Evolutionary conservation across 2,797 vertebrate species (phyloP), one percentile per base, ranked within the genome.

Genomic region (Gymnoscopelus braueri): DNA sequence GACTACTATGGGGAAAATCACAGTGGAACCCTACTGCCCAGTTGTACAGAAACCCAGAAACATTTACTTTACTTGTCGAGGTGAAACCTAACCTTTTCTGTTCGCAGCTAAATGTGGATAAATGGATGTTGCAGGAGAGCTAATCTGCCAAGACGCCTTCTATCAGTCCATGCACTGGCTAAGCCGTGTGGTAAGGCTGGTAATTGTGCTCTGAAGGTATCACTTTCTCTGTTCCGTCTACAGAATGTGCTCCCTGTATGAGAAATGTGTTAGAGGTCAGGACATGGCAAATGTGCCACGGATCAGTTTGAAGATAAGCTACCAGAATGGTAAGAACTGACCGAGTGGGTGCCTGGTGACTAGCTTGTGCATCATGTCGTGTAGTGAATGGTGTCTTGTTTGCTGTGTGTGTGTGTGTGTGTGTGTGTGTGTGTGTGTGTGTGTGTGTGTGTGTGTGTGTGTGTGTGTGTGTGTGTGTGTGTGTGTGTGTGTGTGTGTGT

Each of bases 51-150:
- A 29, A 50, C 44, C 56, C 11, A 10, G 47, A 69, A 51, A 10
- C 35, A 2, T 53, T 55, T 55, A 35, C 49, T 14, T 9, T 6
- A 19, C 39, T 19, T 67, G 19, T 50, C 29, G n/a, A 23, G 32
- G 55, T 53, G 53, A 47, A 19, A n/a, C 67, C 47, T 19, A 68
- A 66, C 69, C 69, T 70, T 74, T 63, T 64, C 66, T 61, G 51
- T 73, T 74, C 65, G 15, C 14, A 54, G 69, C 26, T 69, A 57
- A 61, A 68, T 70, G 75, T 69, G 63, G 49, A 74, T 75, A 75
- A 77, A 84, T 71, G 69, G 60, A 67, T 0, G 0, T 12, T 13
- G 47, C 15, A 29, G 64, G 5, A 9, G n/a, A 32, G 44, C 55
- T 73, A 64, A 81, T 71, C 60, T 62, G 55, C 60, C 2, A 50